These are phyloP conservation scores for Psittacara wagleri DNA, from an alignment of 2,113 vertebrate genomes.

Conservation along the genomic window DNA sequence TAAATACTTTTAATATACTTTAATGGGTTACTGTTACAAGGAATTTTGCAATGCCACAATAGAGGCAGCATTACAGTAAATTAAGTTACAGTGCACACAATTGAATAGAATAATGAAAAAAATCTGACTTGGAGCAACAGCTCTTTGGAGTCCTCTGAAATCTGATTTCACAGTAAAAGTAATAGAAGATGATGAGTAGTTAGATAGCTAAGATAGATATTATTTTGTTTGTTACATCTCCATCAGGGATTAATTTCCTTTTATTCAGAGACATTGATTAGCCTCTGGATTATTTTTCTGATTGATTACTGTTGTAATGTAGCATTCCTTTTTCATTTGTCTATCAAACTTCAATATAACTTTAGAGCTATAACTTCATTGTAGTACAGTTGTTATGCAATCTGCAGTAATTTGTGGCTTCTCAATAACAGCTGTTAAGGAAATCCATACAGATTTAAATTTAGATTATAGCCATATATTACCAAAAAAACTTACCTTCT, in stretches of 20 bases:
- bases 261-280: constrained; percentile 61
- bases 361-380: constrained; percentile 33
- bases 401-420: constrained; percentile 34
- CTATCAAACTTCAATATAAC: constrained; percentile 31
- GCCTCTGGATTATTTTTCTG: constrained; percentile 62
- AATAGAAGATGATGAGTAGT: constrained; percentile 40
- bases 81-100: constrained; percentile 73
- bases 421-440: constrained; percentile 22
- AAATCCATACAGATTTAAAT: background rate
- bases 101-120: constrained; percentile 71
- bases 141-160: constrained; percentile 59
- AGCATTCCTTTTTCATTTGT: constrained; percentile 51
- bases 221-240: constrained; percentile 41
- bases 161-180: constrained; percentile 52
- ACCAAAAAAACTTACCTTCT: background rate
- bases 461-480: background rate
- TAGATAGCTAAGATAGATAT: constrained; percentile 54
- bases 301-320: constrained; percentile 54
- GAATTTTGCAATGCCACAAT: constrained; percentile 64
- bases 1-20: constrained; percentile 79
- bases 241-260: constrained; percentile 67
- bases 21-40: constrained; percentile 69
- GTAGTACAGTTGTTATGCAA: background rate
- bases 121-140: constrained; percentile 41
- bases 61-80: constrained; percentile 65